A percentile compares a stretch with the other conserved stretches of the same genome.
phyloP scores from a whole-genome alignment of 2,888 invertebrate genomes.

The Thumatha senex region DNA sequence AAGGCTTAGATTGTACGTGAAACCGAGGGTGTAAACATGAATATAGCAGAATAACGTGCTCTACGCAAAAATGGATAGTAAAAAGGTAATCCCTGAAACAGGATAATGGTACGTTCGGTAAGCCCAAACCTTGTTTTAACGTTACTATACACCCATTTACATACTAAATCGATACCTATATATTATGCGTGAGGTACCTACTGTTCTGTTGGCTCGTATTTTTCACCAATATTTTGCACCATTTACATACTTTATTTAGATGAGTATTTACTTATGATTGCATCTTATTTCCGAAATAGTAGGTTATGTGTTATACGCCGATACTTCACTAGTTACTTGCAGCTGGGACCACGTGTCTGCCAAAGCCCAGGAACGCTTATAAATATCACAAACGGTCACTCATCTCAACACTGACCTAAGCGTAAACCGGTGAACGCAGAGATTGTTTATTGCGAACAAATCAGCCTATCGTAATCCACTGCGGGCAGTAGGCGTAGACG shows the following conservation, averaged over 20 bases:
- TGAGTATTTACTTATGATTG: no score
- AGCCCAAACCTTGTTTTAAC: conserved; percentile 22
- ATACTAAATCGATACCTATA: background rate
- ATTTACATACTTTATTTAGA: background rate
- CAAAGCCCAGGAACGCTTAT: no score
- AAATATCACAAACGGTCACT: no score
- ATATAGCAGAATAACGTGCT: background rate
- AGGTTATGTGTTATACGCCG: no score
- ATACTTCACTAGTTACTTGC: no score
- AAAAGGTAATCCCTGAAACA: conserved; percentile 28
- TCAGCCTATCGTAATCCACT: no score
- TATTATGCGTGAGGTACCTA: conserved; percentile 10
- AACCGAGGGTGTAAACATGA: conserved; percentile 1
- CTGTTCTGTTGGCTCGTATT: conserved; percentile 7
- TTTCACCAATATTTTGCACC: background rate
- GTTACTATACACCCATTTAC: conserved; percentile 2
- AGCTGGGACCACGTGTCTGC: no score
- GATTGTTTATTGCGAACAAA: no score
- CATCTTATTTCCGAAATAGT: no score
- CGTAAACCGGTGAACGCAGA: background rate
- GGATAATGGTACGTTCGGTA: conserved; percentile 29
- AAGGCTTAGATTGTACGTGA: background rate
- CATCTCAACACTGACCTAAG: no score
- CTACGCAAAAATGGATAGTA: conserved; percentile 24
- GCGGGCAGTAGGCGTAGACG: no score